Evolutionary conservation across 2,113 vertebrate species (phyloP).

Genomic region (Orycteropus afer): DNA sequence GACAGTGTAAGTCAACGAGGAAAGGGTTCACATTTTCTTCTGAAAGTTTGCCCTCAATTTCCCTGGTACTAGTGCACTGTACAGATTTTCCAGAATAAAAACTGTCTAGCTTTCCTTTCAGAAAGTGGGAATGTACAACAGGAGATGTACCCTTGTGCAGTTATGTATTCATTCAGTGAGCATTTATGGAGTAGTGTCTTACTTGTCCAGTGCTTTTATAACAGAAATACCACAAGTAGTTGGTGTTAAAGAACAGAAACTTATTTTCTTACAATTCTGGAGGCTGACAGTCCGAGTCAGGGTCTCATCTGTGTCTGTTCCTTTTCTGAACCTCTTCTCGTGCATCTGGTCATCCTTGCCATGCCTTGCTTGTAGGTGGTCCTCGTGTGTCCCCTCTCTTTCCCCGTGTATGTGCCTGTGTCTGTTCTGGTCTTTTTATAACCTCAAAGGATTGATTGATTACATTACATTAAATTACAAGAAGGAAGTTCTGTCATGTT

Average conservation of each 20-base stretch:
- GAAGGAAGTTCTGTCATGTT: neutral
- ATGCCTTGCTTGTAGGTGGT: neutral
- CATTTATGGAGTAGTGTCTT: neutral
- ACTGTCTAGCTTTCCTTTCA: neutral
- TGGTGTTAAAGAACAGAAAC: too few relatives aligned
- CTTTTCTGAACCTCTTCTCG: neutral
- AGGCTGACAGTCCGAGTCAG: neutral
- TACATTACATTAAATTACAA: neutral
- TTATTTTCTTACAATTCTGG: too few relatives aligned
- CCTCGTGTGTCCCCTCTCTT: neutral
- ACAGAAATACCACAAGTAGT: too few relatives aligned
- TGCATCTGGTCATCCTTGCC: neutral
- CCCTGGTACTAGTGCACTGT: neutral
- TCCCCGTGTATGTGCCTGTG: too few relatives aligned
- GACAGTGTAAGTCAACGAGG: neutral
- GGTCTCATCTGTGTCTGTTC: neutral
- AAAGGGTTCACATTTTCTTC: neutral
- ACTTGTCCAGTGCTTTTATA: too few relatives aligned
- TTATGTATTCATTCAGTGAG: neutral
- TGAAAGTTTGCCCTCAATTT: neutral
- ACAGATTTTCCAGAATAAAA: neutral
- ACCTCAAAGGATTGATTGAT: neutral
- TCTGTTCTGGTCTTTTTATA: neutral
- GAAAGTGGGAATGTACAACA: neutral
- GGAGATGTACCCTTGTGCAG: neutral